Evolutionary conservation across 2,797 vertebrate genomes (phyloP).

Genomic region (Bradypodion ventrale): DNA sequence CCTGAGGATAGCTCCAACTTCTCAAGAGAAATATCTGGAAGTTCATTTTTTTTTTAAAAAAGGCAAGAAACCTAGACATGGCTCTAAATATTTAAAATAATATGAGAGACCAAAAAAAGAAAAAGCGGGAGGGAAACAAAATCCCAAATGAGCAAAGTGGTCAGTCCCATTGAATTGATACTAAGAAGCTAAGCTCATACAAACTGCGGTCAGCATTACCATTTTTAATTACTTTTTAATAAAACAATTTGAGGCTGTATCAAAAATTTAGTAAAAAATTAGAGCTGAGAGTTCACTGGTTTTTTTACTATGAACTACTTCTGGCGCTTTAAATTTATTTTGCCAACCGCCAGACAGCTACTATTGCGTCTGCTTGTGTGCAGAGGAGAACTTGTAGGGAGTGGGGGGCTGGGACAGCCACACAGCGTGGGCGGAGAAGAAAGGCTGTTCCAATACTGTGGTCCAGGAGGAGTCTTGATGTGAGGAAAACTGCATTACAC

Average conservation of each 20-base stretch:
- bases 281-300: slow-evolving; percentile 76
- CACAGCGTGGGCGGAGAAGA: slow-evolving; percentile 31
- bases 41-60: slow-evolving; percentile 70
- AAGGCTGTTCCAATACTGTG: slow-evolving; percentile 55
- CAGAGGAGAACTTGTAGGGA: background rate
- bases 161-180: slow-evolving; percentile 73
- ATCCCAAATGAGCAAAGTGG: slow-evolving; percentile 62
- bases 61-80: slow-evolving; percentile 68
- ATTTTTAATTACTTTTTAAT: slow-evolving; percentile 81
- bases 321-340: slow-evolving; percentile 56
- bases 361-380: slow-evolving; percentile 23
- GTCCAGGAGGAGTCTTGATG: slow-evolving; percentile 49
- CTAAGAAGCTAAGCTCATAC: slow-evolving; percentile 80
- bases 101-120: slow-evolving; percentile 45
- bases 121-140: slow-evolving; percentile 3
- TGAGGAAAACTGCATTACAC: slow-evolving; percentile 70
- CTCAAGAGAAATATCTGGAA: slow-evolving; percentile 66
- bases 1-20: slow-evolving; percentile 59
- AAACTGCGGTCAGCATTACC: slow-evolving; percentile 87
- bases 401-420: slow-evolving; percentile 44
- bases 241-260: slow-evolving; percentile 91
- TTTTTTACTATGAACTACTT: slow-evolving; percentile 71
- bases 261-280: slow-evolving; percentile 85
- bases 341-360: slow-evolving; percentile 57
- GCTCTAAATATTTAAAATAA: slow-evolving; percentile 67